Percentiles rank a stretch among this genome's conserved stretches.
Conservation (phyloP, 2,113 vertebrate genomes). For the Megalops atlanticus region DNA sequence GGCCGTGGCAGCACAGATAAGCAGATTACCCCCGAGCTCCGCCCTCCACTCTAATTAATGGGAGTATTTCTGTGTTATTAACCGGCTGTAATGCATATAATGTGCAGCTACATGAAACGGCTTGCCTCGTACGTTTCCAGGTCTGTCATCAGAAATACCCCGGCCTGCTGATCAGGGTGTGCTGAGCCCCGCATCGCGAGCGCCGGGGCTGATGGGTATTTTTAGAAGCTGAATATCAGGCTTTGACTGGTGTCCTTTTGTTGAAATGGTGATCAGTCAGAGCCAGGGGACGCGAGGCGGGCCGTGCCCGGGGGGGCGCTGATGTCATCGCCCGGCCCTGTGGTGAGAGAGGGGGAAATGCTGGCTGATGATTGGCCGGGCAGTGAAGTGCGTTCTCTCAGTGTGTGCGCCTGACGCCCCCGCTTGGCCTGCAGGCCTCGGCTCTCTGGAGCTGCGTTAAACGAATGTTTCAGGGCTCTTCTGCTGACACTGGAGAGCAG, state of each 20-base stretch:
- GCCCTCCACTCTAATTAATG: neutral
- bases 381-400: too few relatives aligned
- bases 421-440: too few relatives aligned
- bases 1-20: neutral
- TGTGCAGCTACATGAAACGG: neutral
- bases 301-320: neutral
- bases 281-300: neutral
- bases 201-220: slow-evolving; percentile 15
- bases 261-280: slow-evolving; percentile 41
- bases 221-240: slow-evolving; percentile 22
- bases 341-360: too few relatives aligned
- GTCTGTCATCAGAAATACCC: neutral
- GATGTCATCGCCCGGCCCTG: too few relatives aligned
- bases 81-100: neutral
- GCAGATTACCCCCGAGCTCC: neutral
- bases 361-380: too few relatives aligned
- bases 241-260: slow-evolving; percentile 30
- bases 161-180: neutral
- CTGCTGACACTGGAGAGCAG: too few relatives aligned
- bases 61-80: neutral
- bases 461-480: too few relatives aligned
- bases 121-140: neutral
- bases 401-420: too few relatives aligned
- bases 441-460: too few relatives aligned
- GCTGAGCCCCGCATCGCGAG: neutral